A percentile compares a stretch with the other conserved stretches of the same genome.
Conservation (phyloP, 2,797 vertebrate species). For the Melanotaenia nigrans region DNA sequence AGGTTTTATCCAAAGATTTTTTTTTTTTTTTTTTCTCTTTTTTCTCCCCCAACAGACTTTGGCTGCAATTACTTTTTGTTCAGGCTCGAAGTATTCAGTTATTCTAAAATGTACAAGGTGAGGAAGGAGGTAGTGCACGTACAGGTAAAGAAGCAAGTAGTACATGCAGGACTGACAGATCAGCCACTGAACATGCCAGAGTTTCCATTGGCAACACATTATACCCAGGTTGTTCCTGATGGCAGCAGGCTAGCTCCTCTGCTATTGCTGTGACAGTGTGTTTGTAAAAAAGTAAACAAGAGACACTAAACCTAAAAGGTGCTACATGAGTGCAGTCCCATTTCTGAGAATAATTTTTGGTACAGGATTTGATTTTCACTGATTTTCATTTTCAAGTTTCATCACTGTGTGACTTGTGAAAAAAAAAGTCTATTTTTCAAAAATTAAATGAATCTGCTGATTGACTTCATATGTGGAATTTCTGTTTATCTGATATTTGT, state of each 20-base stretch:
- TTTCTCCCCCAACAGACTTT: conserved; percentile 33
- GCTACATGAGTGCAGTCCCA: background rate
- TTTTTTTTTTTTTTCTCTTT: conserved; percentile 13
- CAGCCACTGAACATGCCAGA: background rate
- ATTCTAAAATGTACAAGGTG: background rate
- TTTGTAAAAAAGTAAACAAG: background rate
- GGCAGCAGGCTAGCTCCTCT: background rate
- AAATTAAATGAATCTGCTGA: background rate
- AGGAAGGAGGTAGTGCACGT: too few relatives aligned
- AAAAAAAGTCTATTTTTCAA: background rate
- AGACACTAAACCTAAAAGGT: background rate
- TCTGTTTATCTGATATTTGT: background rate
- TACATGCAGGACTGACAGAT: background rate
- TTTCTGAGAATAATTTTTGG: background rate
- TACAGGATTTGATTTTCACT: background rate
- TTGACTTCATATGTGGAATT: background rate
- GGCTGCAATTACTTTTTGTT: conserved; percentile 1
- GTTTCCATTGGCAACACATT: background rate
- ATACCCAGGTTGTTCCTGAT: background rate
- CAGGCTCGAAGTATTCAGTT: conserved; percentile 1
- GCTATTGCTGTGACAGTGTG: background rate
- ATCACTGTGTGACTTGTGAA: background rate
- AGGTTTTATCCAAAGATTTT: conserved; percentile 38
- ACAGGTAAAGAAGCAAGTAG: background rate
- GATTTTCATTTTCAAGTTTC: background rate